phyloP scores from a whole-genome alignment of 2,797 vertebrate genomes.

The Lagorchestes hirsutus region DNA sequence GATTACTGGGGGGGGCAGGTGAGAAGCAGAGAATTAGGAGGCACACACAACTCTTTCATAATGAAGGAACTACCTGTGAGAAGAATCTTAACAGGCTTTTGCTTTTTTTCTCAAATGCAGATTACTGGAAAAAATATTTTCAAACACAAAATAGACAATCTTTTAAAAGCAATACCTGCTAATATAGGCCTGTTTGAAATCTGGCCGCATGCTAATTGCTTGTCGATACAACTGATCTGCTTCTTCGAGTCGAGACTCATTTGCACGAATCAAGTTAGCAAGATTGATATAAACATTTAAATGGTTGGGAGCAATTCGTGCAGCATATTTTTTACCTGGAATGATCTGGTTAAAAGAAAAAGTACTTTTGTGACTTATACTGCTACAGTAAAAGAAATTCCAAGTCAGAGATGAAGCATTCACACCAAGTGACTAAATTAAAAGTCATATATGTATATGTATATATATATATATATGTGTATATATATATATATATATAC shows the following conservation, averaged over 20 bases:
- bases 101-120: neutral
- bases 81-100: slow-evolving; percentile 28
- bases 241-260: slow-evolving; percentile 97
- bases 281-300: slow-evolving; percentile 99
- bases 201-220: slow-evolving; percentile 99
- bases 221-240: slow-evolving; percentile 98
- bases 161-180: slow-evolving; percentile 90
- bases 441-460: slow-evolving; percentile 15
- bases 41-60: neutral
- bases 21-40: slow-evolving; percentile 40
- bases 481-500: neutral
- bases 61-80: slow-evolving; percentile 17
- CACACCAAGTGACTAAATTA: slow-evolving; percentile 18
- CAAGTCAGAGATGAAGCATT: slow-evolving; percentile 54
- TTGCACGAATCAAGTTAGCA: slow-evolving; percentile 96
- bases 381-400: slow-evolving; percentile 19
- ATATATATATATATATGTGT: no score
- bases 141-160: slow-evolving; percentile 40
- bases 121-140: slow-evolving; percentile 30
- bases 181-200: slow-evolving; percentile 99
- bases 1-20: neutral
- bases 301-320: slow-evolving; percentile 98
- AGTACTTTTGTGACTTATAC: slow-evolving; percentile 35
- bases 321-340: slow-evolving; percentile 98
- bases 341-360: slow-evolving; percentile 90